A percentile compares a stretch with the other conserved stretches of the same genome.
These are phyloP conservation scores for Apostichopus californicus DNA, from an alignment of 35 echinoderm and acorn worm species.

Conservation along the genomic window DNA sequence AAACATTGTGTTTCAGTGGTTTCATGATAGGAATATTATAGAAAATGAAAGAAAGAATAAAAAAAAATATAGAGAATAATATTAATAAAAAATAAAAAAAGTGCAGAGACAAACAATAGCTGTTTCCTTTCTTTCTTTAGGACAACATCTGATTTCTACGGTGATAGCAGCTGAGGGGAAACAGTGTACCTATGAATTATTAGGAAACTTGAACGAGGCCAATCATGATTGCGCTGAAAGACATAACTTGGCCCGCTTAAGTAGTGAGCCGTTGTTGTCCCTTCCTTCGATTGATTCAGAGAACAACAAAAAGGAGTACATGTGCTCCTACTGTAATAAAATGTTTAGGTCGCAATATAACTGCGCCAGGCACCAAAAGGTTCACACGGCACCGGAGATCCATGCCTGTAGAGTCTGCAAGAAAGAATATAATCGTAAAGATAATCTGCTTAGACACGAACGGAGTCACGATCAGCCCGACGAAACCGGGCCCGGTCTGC, in stretches of 20 bases:
- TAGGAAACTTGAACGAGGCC: background rate
- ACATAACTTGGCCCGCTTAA: background rate
- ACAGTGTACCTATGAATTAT: background rate
- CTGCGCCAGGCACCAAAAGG: background rate
- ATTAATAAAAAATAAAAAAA: background rate
- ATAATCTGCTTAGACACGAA: background rate
- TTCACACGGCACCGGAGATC: background rate
- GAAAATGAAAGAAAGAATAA: no score
- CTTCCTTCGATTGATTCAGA: background rate
- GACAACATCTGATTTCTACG: background rate
- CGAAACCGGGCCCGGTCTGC: background rate
- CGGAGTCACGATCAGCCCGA: background rate
- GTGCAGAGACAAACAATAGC: background rate
- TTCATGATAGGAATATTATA: no score
- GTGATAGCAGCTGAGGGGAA: background rate
- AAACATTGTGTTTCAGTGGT: no score
- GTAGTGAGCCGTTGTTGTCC: background rate
- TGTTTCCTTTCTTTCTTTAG: slow-evolving; percentile 15
- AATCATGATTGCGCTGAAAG: background rate
- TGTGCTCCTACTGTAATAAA: slow-evolving; percentile 3
- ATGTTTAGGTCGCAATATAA: background rate
- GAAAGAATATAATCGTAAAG: background rate
- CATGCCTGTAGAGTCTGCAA: slow-evolving; percentile 1
- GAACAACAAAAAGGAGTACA: background rate
- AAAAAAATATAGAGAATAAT: no score